Evolutionary conservation across 2,797 vertebrate genomes (phyloP).

Genomic region (Myripristis murdjan): DNA sequence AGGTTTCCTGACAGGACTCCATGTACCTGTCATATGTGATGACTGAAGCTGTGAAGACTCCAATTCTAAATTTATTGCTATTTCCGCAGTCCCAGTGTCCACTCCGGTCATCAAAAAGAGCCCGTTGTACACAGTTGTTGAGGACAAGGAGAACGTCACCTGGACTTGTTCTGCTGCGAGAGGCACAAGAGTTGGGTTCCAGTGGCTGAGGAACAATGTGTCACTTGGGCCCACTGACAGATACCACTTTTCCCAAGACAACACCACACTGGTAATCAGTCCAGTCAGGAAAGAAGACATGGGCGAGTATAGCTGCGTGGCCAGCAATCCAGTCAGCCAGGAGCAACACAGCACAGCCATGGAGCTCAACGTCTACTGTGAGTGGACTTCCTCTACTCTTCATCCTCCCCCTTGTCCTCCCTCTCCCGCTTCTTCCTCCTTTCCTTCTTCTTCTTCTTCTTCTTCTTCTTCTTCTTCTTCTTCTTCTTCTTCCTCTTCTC

Average conservation of each 20-base stretch:
- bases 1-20: background rate
- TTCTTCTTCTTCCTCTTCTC: too few species aligned
- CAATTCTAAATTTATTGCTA: background rate
- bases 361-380: constrained; percentile 93
- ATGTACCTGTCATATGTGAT: background rate
- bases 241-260: constrained; percentile 86
- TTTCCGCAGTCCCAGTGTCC: constrained; percentile 88
- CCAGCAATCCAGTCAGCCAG: constrained; percentile 89
- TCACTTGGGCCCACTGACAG: constrained; percentile 74
- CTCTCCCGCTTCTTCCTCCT: too few species aligned
- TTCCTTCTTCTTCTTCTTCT: background rate
- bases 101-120: constrained; percentile 84
- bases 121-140: constrained; percentile 88
- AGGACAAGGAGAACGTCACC: constrained; percentile 92
- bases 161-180: constrained; percentile 87
- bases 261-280: constrained; percentile 86
- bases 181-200: constrained; percentile 89
- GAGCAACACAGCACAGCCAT: constrained; percentile 79
- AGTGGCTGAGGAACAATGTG: constrained; percentile 90
- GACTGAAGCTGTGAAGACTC: background rate
- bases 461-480: background rate
- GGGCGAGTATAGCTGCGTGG: constrained; percentile 91
- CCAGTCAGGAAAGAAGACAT: constrained; percentile 93
- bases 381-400: constrained; percentile 75
- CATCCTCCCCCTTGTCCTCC: too few species aligned